phyloP scores from a whole-genome alignment of 2,888 invertebrate species.

The Drosophila antonietae region DNA sequence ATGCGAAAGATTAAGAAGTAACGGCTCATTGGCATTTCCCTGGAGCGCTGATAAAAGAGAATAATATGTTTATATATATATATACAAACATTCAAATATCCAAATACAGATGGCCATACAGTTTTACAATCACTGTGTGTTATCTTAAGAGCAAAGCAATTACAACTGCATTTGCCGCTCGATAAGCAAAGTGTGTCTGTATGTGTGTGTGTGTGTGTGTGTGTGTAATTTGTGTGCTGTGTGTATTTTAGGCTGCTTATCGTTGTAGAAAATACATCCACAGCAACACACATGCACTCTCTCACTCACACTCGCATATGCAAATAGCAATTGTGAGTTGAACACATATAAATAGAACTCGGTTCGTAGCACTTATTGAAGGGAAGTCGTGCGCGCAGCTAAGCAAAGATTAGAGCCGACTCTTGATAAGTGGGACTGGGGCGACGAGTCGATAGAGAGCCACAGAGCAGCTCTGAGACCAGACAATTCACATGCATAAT shows the following conservation, averaged over 20 bases:
- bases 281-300: slow-evolving; percentile 5
- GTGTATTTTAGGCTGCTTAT: slow-evolving; percentile 26
- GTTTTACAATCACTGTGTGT: slow-evolving; percentile 21
- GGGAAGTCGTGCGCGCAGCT: slow-evolving; percentile 30
- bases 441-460: not conserved
- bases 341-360: slow-evolving; percentile 27
- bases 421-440: slow-evolving; percentile 1
- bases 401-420: slow-evolving; percentile 36
- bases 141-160: slow-evolving; percentile 28
- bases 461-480: not conserved
- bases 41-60: slow-evolving; percentile 20
- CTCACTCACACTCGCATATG: slow-evolving; percentile 20
- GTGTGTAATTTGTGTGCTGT: slow-evolving; percentile 14
- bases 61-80: not conserved
- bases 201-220: slow-evolving; percentile 2
- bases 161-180: slow-evolving; percentile 23
- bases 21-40: slow-evolving; percentile 31
- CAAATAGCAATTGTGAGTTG: slow-evolving; percentile 41
- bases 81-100: not conserved
- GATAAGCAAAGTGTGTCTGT: slow-evolving; percentile 23
- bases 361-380: slow-evolving; percentile 4
- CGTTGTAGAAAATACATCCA: slow-evolving; percentile 14
- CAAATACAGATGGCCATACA: not conserved
- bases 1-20: slow-evolving; percentile 1
- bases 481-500: slow-evolving; percentile 65